Evolutionary conservation across 2,113 vertebrate genomes (phyloP).

Genomic region (Pao palembangensis): DNA sequence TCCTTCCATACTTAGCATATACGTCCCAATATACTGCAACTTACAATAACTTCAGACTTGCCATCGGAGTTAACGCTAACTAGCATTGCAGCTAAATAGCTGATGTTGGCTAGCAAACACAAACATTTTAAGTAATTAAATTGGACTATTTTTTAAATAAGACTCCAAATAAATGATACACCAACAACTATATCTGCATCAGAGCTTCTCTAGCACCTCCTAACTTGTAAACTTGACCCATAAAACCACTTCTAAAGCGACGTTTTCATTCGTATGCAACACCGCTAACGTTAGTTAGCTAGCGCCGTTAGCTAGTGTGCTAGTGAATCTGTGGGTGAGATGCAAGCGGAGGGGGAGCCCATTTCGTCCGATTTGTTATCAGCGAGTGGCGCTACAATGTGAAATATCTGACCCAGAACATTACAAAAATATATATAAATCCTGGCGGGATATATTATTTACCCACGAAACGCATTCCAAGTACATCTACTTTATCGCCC

Average conservation of each 20-base stretch:
- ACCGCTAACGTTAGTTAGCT: slow-evolving; percentile 49
- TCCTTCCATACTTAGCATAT: accelerated
- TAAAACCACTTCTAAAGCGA: neutral
- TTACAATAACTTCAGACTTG: slow-evolving; percentile 33
- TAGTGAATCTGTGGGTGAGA: slow-evolving; percentile 41
- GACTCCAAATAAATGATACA: neutral
- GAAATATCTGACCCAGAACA: slow-evolving; percentile 55
- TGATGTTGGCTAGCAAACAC: slow-evolving; percentile 54
- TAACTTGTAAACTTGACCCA: neutral
- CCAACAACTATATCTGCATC: neutral
- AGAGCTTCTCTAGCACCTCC: neutral
- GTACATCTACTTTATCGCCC: slow-evolving; percentile 6
- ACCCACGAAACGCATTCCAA: slow-evolving; percentile 1
- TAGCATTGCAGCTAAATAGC: slow-evolving; percentile 45
- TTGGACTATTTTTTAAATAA: neutral
- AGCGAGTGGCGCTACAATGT: slow-evolving; percentile 66
- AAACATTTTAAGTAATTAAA: slow-evolving; percentile 33
- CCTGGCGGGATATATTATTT: slow-evolving; percentile 15
- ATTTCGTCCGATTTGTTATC: slow-evolving; percentile 64
- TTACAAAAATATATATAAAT: slow-evolving; percentile 12
- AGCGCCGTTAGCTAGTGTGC: slow-evolving; percentile 55
- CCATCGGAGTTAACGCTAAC: slow-evolving; percentile 27
- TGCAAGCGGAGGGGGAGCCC: slow-evolving; percentile 57
- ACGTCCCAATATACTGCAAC: neutral
- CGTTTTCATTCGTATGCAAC: slow-evolving; percentile 27